A percentile compares a stretch with the other conserved stretches of the same genome.
Conservation (phyloP, 2,113 vertebrate genomes). For the Taxidea taxus region DNA sequence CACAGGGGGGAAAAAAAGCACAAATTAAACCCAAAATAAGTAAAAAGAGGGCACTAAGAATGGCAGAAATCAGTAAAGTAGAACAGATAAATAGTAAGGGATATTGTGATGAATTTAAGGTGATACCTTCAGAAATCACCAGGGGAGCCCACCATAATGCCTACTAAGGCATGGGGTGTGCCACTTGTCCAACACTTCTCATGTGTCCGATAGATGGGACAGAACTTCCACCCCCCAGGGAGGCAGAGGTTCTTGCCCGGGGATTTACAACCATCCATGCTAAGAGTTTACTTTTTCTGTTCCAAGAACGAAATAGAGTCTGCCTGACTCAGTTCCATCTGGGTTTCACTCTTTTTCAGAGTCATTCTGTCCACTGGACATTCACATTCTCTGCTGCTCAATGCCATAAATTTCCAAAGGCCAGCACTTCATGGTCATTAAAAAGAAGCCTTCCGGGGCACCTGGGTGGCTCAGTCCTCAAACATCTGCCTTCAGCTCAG, state of each 20-base stretch:
- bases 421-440: neutral
- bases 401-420: neutral
- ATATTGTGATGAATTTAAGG: no score
- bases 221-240: neutral
- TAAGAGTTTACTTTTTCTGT: neutral
- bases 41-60: neutral
- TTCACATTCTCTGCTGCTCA: neutral
- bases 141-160: fast-evolving
- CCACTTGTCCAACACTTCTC: neutral
- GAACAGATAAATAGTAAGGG: neutral
- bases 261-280: fast-evolving
- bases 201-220: neutral
- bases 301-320: neutral
- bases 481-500: no score
- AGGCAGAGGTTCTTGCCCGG: no score
- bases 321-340: no score
- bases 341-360: neutral
- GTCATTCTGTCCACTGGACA: no score
- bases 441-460: neutral
- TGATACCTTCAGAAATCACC: neutral
- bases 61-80: neutral
- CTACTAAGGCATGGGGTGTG: fast-evolving
- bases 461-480: no score
- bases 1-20: neutral
- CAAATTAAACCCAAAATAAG: neutral